These are phyloP conservation scores for Sebastes itinus DNA, from an alignment of 2,797 vertebrate genomes.

Conservation along the genomic window DNA sequence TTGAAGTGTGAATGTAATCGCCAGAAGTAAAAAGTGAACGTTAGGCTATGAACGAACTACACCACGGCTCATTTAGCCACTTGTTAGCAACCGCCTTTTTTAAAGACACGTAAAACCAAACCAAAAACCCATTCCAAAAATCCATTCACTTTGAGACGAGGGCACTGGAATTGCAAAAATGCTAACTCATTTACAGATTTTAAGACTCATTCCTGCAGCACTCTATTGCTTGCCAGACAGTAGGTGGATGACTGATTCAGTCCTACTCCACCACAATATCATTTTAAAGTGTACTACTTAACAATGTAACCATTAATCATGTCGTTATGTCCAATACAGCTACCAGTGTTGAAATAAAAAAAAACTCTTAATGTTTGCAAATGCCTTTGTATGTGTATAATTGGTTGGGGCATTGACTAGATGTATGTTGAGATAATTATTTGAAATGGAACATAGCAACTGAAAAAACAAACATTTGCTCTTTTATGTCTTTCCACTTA, in stretches of 20 bases:
- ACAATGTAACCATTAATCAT: neutral
- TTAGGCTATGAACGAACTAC: too few relatives aligned
- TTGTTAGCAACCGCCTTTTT: too few relatives aligned
- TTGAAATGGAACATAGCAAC: constrained; percentile 3
- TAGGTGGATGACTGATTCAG: neutral
- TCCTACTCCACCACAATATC: neutral
- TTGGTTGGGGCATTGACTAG: neutral
- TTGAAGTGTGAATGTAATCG: too few relatives aligned
- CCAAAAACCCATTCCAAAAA: too few relatives aligned
- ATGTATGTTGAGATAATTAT: neutral
- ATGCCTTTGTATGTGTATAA: neutral
- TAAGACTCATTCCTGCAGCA: too few relatives aligned
- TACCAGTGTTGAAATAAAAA: constrained; percentile 10
- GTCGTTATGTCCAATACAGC: neutral
- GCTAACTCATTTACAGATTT: too few relatives aligned
- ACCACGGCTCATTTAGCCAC: too few relatives aligned
- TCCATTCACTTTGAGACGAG: too few relatives aligned
- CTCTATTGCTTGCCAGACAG: neutral
- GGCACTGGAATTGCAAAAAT: too few relatives aligned
- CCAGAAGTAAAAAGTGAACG: too few relatives aligned
- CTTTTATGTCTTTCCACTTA: constrained; percentile 59
- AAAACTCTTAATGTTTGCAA: neutral
- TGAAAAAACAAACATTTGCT: constrained; percentile 12
- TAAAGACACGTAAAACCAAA: too few relatives aligned
- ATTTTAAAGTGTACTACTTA: neutral